Percentiles rank a stretch among this genome's conserved stretches.
Evolutionary conservation across 2,888 invertebrate species (phyloP).

Genomic region (Caenorhabditis wallacei): DNA sequence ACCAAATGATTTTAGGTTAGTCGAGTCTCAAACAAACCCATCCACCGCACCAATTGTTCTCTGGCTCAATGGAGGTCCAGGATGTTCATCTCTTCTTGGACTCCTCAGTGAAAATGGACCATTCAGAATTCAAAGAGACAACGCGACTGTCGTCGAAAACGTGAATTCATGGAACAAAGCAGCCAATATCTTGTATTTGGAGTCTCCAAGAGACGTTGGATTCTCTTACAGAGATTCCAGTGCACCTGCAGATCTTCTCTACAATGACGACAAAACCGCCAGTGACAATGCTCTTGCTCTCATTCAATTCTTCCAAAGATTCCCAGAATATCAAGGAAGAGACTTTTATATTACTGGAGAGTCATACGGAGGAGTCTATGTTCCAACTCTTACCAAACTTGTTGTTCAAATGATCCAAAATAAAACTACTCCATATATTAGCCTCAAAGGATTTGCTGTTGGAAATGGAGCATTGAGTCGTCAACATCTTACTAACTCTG

Average conservation of each 20-base stretch:
- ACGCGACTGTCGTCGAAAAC: slow-evolving; percentile 75
- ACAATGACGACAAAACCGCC: slow-evolving; percentile 82
- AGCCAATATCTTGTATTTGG: slow-evolving; percentile 85
- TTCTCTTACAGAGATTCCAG: slow-evolving; percentile 84
- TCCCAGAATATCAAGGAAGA: slow-evolving; percentile 83
- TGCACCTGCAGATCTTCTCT: slow-evolving; percentile 67
- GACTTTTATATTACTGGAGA: slow-evolving; percentile 84
- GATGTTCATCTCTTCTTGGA: slow-evolving; percentile 84
- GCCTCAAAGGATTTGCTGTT: slow-evolving; percentile 79
- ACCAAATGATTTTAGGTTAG: slow-evolving; percentile 82
- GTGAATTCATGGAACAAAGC: slow-evolving; percentile 81
- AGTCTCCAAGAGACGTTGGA: slow-evolving; percentile 85
- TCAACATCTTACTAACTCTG: slow-evolving; percentile 74
- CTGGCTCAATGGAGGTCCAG: slow-evolving; percentile 85
- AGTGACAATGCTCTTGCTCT: slow-evolving; percentile 84
- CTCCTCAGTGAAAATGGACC: slow-evolving; percentile 84
- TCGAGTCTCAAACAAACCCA: slow-evolving; percentile 83
- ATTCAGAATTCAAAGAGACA: slow-evolving; percentile 77
- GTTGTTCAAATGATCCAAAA: slow-evolving; percentile 71
- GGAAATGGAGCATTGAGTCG: slow-evolving; percentile 81
- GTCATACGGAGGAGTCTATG: slow-evolving; percentile 85
- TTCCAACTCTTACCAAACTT: slow-evolving; percentile 82
- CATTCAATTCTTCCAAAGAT: slow-evolving; percentile 84
- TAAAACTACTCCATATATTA: slow-evolving; percentile 68
- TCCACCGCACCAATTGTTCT: slow-evolving; percentile 83